Conservation (phyloP, 2,113 vertebrate species). For the Laticauda colubrina region DNA sequence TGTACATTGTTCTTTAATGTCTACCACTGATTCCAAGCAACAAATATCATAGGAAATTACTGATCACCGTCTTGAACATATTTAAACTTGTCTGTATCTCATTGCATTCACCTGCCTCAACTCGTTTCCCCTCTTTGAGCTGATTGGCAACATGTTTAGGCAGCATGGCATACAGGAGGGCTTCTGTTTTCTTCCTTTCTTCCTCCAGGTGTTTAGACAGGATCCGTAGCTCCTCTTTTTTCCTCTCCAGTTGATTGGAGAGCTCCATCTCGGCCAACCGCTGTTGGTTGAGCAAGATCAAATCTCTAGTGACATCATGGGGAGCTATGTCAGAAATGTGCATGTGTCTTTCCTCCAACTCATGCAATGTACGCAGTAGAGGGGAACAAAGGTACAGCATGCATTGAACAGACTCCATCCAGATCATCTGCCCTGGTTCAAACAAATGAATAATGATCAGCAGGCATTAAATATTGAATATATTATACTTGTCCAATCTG, state of each 20-base stretch:
- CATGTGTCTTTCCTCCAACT: slow-evolving; percentile 79
- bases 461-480: background rate
- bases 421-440: slow-evolving; percentile 78
- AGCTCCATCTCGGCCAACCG: slow-evolving; percentile 80
- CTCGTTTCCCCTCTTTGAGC: slow-evolving; percentile 76
- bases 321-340: slow-evolving; percentile 80
- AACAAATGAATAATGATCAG: background rate
- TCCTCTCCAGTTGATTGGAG: slow-evolving; percentile 81
- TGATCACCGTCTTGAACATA: background rate
- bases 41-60: background rate
- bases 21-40: background rate
- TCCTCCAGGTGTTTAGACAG: slow-evolving; percentile 76
- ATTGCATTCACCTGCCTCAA: slow-evolving; percentile 76
- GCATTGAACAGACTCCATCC: slow-evolving; percentile 78
- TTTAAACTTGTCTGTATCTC: background rate
- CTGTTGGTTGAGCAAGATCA: slow-evolving; percentile 83
- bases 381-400: slow-evolving; percentile 83
- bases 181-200: slow-evolving; percentile 77
- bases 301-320: slow-evolving; percentile 79
- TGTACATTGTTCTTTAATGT: background rate
- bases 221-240: slow-evolving; percentile 76
- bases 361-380: slow-evolving; percentile 74
- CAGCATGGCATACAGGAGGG: slow-evolving; percentile 77
- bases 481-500: background rate
- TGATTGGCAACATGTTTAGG: slow-evolving; percentile 79